Evolutionary conservation across 2,888 invertebrate genomes (phyloP).

Genomic region (Melieria picta): DNA sequence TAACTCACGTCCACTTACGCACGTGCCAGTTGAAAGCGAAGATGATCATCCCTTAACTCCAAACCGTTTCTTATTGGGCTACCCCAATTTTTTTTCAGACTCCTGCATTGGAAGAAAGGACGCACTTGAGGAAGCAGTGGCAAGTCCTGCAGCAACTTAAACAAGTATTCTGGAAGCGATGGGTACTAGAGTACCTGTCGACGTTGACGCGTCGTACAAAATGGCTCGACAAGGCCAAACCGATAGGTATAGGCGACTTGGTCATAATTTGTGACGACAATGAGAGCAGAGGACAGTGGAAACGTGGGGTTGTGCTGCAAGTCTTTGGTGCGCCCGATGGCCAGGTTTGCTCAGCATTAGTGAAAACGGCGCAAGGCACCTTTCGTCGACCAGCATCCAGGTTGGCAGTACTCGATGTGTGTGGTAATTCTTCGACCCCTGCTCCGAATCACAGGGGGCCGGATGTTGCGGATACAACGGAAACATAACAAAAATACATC

Average conservation of each 20-base stretch:
- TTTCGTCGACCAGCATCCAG: constrained; percentile 44
- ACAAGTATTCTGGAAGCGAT: constrained; percentile 11
- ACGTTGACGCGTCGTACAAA: constrained; percentile 10
- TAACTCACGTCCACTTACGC: constrained; percentile 6
- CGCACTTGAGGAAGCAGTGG: constrained; percentile 33
- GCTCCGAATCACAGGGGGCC: constrained; percentile 7
- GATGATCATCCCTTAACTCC: constrained; percentile 19
- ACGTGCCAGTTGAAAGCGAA: not conserved
- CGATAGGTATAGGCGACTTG: constrained; percentile 29
- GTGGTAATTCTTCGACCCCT: constrained; percentile 13
- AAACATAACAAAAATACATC: not conserved
- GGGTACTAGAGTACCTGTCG: constrained; percentile 13
- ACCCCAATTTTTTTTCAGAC: constrained; percentile 10
- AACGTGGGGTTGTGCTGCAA: constrained; percentile 26
- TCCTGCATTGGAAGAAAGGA: constrained; percentile 1
- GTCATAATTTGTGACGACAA: constrained; percentile 42
- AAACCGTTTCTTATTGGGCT: constrained; percentile 20
- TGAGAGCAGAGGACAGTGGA: constrained; percentile 43
- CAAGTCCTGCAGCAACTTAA: constrained; percentile 21
- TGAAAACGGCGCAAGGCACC: constrained; percentile 41
- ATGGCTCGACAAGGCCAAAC: constrained; percentile 26
- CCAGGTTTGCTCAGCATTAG: constrained; percentile 44
- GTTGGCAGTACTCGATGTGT: constrained; percentile 44
- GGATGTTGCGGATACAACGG: constrained; percentile 4
- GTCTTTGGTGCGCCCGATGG: constrained; percentile 44